Base-by-base conservation (phyloP, 1,140 invertebrate genomes). In the Phymastichus coffea region DNA sequence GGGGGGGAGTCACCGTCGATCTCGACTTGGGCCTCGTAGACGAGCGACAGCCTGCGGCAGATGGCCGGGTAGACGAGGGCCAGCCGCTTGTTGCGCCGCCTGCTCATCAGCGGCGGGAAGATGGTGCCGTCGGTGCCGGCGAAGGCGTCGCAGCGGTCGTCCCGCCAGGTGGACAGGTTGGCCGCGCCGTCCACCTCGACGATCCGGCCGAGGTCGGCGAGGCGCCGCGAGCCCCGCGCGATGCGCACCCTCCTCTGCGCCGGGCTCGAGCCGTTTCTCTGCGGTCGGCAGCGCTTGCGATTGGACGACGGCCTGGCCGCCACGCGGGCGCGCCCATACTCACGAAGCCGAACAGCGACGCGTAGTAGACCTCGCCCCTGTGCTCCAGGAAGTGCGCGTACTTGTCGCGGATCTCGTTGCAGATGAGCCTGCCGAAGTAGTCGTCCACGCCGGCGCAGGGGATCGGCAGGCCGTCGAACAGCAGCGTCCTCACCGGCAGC, bases 71-170 rank as follows among this genome's bases (percentile, higher is more conserved):
- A 80, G 66, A 84, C 89, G 0, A 86, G 85, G 56, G 82, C 79
- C 9, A 90, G 65, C 3, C 83, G 80, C 30, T 85, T 83, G 17
- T 83, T 23, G 15, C 80, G 44, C 75, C 80, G 0, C 76, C 80
- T 0, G 80, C 83, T 15, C 88, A 72, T 58, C 85, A 54, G 85
- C 0, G 90, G 88, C 2, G 88, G 81, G 72, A 91, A 92, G 4
- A 92, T 85, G 0, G 88, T 89, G 0, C 87, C 85, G 68, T 92
- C 90, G 0, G 88, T 90, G 3, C 91, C 91, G 10, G 83, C 78
- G 65, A 81, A 88, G 1, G 81, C 71, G 68, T 91, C 90, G 69
- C 90, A 92, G 54, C 70, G 53, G 9, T 82, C 78, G 2, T 80
- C 85, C 1, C 70, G 73, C 87, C 88, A 91, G 1, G 82, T 69